These are phyloP conservation scores for Enteromius paludinosus DNA, from an alignment of 2,797 vertebrate species.

Conservation along the genomic window DNA sequence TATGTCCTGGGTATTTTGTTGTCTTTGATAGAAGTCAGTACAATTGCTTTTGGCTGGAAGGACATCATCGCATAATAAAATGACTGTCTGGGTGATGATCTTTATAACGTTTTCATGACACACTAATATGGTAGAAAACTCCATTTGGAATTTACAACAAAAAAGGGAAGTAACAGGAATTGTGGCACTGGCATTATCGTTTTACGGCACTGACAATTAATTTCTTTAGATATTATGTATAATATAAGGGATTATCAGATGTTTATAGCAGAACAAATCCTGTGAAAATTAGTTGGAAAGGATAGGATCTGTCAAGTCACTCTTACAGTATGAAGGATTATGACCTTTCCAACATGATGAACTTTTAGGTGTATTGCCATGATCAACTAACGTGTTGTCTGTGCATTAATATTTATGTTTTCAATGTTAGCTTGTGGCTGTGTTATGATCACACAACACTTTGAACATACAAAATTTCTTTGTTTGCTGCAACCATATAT, in stretches of 20 bases:
- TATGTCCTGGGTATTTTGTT: too few relatives aligned
- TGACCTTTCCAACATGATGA: not conserved
- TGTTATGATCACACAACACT: not conserved
- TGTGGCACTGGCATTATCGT: not conserved
- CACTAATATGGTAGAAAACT: not conserved
- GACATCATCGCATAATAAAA: not conserved
- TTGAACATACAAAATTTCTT: not conserved
- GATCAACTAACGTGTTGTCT: not conserved
- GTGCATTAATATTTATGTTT: not conserved
- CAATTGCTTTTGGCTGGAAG: not conserved
- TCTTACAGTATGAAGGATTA: not conserved
- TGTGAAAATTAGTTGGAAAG: not conserved
- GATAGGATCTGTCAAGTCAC: not conserved
- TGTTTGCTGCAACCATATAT: not conserved
- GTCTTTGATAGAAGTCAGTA: not conserved
- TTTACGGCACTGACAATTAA: not conserved
- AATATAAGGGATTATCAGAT: not conserved
- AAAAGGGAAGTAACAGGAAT: not conserved
- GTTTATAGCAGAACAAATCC: not conserved
- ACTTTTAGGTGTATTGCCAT: not conserved
- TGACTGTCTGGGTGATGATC: not conserved
- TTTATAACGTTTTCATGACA: not conserved
- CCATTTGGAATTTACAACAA: not conserved
- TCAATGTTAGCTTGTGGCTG: not conserved
- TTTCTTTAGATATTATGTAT: not conserved